These are phyloP conservation scores for Phymastichus coffea DNA, from an alignment of 1,140 invertebrate genomes.

Conservation along the genomic window DNA sequence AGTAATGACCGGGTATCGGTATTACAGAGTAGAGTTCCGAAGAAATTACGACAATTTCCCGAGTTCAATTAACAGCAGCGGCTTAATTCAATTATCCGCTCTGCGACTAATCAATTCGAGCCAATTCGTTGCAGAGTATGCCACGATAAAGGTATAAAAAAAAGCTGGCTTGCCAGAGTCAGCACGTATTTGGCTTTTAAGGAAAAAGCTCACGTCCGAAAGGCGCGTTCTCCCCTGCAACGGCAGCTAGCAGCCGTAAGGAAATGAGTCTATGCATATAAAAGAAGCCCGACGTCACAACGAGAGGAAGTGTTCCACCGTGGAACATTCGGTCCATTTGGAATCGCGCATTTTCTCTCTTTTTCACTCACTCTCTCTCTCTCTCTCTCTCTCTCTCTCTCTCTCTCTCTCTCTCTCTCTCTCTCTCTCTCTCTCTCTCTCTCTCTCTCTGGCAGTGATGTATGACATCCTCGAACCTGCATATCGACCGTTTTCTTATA, in stretches of 20 bases:
- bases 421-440: slow-evolving; percentile 22
- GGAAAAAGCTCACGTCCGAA: slow-evolving; percentile 16
- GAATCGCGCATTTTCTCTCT: slow-evolving; percentile 29
- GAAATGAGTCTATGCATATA: slow-evolving; percentile 57
- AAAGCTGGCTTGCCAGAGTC: too few species aligned
- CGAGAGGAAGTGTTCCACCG: slow-evolving; percentile 31
- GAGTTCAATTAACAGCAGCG: too few species aligned
- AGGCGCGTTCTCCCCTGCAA: not conserved
- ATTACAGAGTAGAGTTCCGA: too few species aligned
- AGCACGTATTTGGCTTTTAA: too few species aligned
- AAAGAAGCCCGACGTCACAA: slow-evolving; percentile 36
- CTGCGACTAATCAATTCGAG: too few species aligned
- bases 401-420: not conserved
- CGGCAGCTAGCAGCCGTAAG: slow-evolving; percentile 34
- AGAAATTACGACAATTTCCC: too few species aligned
- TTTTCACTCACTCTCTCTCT: too few species aligned
- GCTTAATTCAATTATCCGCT: too few species aligned
- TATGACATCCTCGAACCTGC: slow-evolving; percentile 37
- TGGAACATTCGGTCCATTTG: slow-evolving; percentile 43
- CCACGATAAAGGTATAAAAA: too few species aligned
- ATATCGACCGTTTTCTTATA: slow-evolving; percentile 35
- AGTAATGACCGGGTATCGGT: too few species aligned
- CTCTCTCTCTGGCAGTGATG: slow-evolving; percentile 42
- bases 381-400: slow-evolving; percentile 4
- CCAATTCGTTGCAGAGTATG: too few species aligned